Percentiles rank a stretch among this genome's conserved stretches.
These are phyloP conservation scores for Enteromius paludinosus DNA, from an alignment of 2,797 vertebrate species.

Conservation along the genomic window DNA sequence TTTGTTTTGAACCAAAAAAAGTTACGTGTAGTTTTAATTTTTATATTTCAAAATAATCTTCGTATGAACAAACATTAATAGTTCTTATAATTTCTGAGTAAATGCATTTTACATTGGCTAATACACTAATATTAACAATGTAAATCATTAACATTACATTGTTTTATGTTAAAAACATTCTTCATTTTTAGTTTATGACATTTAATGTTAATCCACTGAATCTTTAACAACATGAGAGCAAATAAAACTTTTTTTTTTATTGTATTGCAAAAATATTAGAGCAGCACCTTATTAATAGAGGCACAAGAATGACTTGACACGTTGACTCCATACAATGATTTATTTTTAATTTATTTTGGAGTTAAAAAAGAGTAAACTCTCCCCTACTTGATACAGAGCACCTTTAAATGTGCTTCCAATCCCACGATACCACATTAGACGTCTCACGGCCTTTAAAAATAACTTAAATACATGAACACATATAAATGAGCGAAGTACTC, in stretches of 20 bases:
- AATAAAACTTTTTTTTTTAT: neutral
- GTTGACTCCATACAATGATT: neutral
- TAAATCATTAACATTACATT: no score
- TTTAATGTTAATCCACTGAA: neutral
- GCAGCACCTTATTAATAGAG: neutral
- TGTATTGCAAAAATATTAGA: neutral
- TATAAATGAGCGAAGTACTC: neutral
- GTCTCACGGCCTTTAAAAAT: slow-evolving; percentile 2
- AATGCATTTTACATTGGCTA: no score
- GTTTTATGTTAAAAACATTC: no score
- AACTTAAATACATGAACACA: slow-evolving; percentile 29
- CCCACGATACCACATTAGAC: slow-evolving; percentile 14
- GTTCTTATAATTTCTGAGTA: no score
- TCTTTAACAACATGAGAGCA: neutral
- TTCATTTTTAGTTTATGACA: neutral
- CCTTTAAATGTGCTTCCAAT: slow-evolving; percentile 34
- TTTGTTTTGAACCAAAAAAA: neutral
- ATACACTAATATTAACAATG: no score
- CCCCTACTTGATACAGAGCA: slow-evolving; percentile 34
- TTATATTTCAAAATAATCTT: no score
- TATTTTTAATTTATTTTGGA: slow-evolving; percentile 35
- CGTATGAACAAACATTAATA: no score
- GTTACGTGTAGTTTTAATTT: no score
- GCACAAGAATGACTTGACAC: neutral
- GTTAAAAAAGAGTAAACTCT: slow-evolving; percentile 44